Evolutionary conservation across 2,888 invertebrate species (phyloP).

Genomic region (Tipula vernalis): DNA sequence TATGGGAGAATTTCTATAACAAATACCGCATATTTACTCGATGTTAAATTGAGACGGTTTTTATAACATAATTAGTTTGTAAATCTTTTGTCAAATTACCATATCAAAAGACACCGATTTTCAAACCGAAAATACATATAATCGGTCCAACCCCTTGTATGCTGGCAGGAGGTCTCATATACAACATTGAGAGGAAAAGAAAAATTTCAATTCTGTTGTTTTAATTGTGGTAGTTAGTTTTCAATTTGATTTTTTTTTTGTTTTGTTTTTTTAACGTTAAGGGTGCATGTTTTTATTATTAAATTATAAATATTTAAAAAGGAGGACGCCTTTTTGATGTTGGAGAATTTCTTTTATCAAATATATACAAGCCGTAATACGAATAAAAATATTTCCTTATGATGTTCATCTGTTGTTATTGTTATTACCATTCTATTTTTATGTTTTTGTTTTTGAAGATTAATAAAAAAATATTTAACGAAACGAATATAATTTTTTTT

Average conservation of each 20-base stretch:
- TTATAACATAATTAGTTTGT: neutral
- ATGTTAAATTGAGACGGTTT: neutral
- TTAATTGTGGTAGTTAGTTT: neutral
- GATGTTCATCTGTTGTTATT: neutral
- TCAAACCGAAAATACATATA: neutral
- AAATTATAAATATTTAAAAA: neutral
- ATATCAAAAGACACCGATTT: neutral
- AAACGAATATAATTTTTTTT: neutral
- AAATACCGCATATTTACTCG: neutral
- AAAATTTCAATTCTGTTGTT: neutral
- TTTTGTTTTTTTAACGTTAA: neutral
- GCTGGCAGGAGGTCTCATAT: neutral
- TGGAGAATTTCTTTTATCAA: neutral
- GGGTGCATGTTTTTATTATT: conserved; percentile 4
- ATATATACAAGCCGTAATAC: neutral
- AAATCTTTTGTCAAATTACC: neutral
- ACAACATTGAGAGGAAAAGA: neutral
- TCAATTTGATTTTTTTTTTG: neutral
- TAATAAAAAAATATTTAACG: neutral
- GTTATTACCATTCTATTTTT: neutral
- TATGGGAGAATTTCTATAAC: neutral
- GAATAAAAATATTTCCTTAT: neutral
- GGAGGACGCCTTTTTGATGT: neutral
- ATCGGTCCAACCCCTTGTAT: neutral
- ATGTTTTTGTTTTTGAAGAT: neutral